Evolutionary conservation across 92 coral and sea anemone genomes (phyloP), one percentile per base, ranked within the genome.

Genomic region (Zoanthus sansibaricus): DNA sequence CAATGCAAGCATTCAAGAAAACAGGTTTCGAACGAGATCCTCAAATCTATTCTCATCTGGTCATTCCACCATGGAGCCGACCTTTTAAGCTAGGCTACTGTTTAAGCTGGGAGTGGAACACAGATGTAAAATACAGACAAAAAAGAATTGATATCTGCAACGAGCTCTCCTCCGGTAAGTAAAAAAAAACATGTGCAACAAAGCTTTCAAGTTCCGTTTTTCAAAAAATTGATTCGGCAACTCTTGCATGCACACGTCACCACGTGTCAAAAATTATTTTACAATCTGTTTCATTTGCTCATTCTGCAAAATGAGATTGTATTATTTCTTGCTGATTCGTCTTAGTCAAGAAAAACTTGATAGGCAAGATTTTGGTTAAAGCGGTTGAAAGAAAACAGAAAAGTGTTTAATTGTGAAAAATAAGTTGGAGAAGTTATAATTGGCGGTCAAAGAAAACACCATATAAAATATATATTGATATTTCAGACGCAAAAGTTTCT

Each of bases 41-140:
- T 13, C 92, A 91, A 52, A 92, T 97, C 12, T 95, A 92, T 68
- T 88, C 99, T 11, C 99, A 97, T 92, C 69, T 97, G 6, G 99
- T 97, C 0, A 97, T 97, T 52, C 98, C 98, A 2, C 99, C 99
- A 0, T 97, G 99, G 99, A 95, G 93, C 56, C 75, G 99, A 70
- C 98, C 99, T 0, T 97, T 97, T 77, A 97, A 97, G 46, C 94
- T 92, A 32, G 99, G 99, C 9, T 97, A 97, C 78, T 97, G 99
- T 71, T 85, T 77, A 37, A 97, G 99, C 79, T 97, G 99, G 99
- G 99, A 97, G 89, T 97, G 99, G 99, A 93, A 95, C 79, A 97
- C 99, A 11, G 99, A 97, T 66, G 92, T 91, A 86, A 95, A 94
- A 86, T 97, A 97, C 87, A 89, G 99, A 44, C 96, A 94, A 11